Conservation (phyloP, 92 coral and sea anemone species). For the Bergia puertoricense region DNA sequence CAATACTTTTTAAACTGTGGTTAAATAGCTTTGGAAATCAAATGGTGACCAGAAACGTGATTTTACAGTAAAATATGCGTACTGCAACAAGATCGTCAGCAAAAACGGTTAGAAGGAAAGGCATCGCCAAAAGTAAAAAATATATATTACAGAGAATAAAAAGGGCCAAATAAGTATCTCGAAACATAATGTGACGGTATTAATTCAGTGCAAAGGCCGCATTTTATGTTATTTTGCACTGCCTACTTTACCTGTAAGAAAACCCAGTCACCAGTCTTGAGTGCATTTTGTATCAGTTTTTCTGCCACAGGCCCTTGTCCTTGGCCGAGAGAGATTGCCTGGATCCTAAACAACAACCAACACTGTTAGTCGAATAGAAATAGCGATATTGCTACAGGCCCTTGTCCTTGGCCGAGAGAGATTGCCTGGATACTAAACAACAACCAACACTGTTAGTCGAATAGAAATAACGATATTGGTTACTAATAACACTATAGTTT, state of each 20-base stretch:
- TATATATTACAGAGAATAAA: neutral
- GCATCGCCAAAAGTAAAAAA: too few species aligned
- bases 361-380: neutral
- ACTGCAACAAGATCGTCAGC: too few species aligned
- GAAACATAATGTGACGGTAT: neutral
- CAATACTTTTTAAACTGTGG: too few species aligned
- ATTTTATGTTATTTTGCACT: neutral
- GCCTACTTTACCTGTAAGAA: constrained; percentile 79
- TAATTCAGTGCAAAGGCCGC: neutral
- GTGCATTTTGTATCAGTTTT: constrained; percentile 89
- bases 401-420: constrained; percentile 99
- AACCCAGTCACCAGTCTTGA: constrained; percentile 98
- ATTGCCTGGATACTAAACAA: constrained; percentile 91
- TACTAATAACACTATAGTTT: too few species aligned
- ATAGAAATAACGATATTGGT: constrained; percentile 13
- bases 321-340: constrained; percentile 99
- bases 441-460: neutral
- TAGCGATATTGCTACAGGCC: constrained; percentile 84
- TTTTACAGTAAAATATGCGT: too few species aligned
- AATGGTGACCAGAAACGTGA: too few species aligned
- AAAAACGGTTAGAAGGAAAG: too few species aligned
- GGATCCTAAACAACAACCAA: constrained; percentile 68
- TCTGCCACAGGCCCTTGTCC: constrained; percentile 99
- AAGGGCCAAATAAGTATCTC: neutral
- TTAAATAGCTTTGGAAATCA: too few species aligned